Conservation (phyloP, 2,797 vertebrate genomes). For the Lates japonicus region DNA sequence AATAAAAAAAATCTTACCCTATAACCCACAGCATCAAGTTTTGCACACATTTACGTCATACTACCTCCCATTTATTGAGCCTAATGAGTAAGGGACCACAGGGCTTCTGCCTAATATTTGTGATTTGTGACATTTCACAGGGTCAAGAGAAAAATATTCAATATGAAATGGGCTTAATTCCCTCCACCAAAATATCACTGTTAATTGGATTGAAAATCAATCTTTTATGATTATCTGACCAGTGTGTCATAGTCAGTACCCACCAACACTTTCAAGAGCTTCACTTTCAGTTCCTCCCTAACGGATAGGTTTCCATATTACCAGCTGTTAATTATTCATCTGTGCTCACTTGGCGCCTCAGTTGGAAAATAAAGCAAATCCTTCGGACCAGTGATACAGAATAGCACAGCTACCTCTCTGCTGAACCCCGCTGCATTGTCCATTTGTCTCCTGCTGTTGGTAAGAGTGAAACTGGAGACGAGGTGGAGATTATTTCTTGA, state of each 20-base stretch:
- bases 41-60: background rate
- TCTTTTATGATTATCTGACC: constrained; percentile 62
- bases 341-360: constrained; percentile 64
- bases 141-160: constrained; percentile 12
- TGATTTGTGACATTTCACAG: constrained; percentile 23
- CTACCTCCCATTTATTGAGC: constrained; percentile 17
- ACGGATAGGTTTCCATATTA: constrained; percentile 84
- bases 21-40: constrained; percentile 18
- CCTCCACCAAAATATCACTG: constrained; percentile 37
- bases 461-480: constrained; percentile 71
- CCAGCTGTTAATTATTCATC: constrained; percentile 84
- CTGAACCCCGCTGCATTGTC: constrained; percentile 77
- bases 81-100: constrained; percentile 7
- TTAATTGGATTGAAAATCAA: constrained; percentile 74
- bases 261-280: constrained; percentile 63
- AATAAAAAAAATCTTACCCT: background rate
- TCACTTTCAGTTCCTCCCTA: constrained; percentile 80
- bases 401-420: constrained; percentile 68
- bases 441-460: constrained; percentile 67
- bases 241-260: constrained; percentile 51
- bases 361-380: constrained; percentile 80
- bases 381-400: constrained; percentile 70
- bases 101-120: constrained; percentile 26
- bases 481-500: constrained; percentile 77
- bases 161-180: constrained; percentile 32